A percentile compares a stretch with the other conserved stretches of the same genome.
Conservation (phyloP, 2,113 vertebrate genomes). For the Tragelaphus scriptus region DNA sequence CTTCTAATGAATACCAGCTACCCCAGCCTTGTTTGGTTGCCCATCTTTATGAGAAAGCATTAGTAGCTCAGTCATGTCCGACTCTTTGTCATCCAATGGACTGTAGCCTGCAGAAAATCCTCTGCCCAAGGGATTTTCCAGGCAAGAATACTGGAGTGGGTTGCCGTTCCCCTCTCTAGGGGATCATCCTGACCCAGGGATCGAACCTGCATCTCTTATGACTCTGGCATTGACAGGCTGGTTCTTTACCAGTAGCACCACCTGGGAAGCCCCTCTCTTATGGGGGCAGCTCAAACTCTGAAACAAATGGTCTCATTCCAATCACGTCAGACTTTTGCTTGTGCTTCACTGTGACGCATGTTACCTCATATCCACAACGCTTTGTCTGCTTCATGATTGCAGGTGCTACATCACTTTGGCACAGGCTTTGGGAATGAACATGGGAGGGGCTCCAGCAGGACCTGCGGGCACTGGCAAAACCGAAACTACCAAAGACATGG, state of each 20-base stretch:
- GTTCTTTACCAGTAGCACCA: neutral
- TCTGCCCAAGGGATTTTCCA: neutral
- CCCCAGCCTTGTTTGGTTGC: neutral
- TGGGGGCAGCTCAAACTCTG: neutral
- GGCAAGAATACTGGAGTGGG: neutral
- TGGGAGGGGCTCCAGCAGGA: slow-evolving; percentile 91
- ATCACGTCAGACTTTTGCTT: rapidly evolving
- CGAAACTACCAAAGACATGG: slow-evolving; percentile 93
- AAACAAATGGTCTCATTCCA: neutral
- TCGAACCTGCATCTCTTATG: neutral
- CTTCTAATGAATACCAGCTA: neutral
- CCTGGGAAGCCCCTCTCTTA: neutral
- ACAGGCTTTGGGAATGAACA: slow-evolving; percentile 90
- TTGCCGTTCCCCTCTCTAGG: neutral
- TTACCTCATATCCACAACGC: neutral
- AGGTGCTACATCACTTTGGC: slow-evolving; percentile 93
- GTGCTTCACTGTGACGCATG: rapidly evolving
- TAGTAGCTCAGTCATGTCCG: neutral
- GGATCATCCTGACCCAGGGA: neutral
- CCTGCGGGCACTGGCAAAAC: slow-evolving; percentile 94
- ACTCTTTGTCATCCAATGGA: neutral
- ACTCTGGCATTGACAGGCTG: neutral
- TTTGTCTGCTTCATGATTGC: slow-evolving; percentile 49
- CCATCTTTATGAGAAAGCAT: neutral
- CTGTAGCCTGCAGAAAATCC: neutral